phyloP scores from a whole-genome alignment of 2,797 vertebrate genomes.

The Pseudochirops corinnae region DNA sequence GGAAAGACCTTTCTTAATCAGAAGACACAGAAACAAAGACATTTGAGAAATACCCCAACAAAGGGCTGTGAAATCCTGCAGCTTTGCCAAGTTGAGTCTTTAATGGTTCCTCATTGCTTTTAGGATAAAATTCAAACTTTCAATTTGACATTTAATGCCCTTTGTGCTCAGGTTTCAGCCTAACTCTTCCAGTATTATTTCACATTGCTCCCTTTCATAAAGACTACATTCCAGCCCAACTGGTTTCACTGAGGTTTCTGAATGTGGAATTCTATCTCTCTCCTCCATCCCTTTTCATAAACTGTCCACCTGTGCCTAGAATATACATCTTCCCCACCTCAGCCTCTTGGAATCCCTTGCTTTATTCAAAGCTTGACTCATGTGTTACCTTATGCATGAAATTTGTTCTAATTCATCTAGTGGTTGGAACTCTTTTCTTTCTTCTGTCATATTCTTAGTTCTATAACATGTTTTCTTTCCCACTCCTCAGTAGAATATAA shows the following conservation, averaged over 20 bases:
- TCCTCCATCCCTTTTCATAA: not conserved
- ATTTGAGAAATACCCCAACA: not conserved
- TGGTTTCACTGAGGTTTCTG: not conserved
- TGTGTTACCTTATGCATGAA: not conserved
- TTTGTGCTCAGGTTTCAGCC: not conserved
- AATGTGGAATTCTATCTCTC: not conserved
- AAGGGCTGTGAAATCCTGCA: not conserved
- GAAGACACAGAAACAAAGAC: not conserved
- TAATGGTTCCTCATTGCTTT: not conserved
- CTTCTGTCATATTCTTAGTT: not conserved
- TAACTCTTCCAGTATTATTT: not conserved
- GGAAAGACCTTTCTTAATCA: not conserved
- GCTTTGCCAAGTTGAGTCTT: not conserved
- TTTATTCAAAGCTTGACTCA: not conserved
- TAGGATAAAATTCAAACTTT: not conserved
- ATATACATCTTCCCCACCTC: not conserved
- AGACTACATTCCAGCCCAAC: not conserved
- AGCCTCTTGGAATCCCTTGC: not conserved
- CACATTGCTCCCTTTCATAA: not conserved
- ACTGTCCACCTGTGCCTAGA: not conserved
- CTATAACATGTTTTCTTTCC: not conserved
- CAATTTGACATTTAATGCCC: not conserved
- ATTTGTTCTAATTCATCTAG: not conserved
- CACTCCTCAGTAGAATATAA: not conserved
- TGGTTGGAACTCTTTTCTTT: not conserved